Evolutionary conservation across 1,140 invertebrate genomes (phyloP), one percentile per base, ranked within the genome.

Genomic region (Pseudoatta argentina): DNA sequence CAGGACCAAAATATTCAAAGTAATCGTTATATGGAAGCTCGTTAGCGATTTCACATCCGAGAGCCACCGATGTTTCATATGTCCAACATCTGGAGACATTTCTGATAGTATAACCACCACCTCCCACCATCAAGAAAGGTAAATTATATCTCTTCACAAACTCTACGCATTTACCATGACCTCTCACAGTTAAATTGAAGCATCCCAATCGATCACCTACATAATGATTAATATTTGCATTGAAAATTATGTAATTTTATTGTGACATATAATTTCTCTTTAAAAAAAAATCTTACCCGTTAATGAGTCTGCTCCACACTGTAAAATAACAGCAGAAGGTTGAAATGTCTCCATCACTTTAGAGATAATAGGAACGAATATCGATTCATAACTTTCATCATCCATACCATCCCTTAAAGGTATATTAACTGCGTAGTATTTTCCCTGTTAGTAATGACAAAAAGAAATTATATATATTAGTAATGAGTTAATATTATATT

Each of bases 11-110:
- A 94, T 99, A 99, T 94, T 99, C 99, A 96, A 99, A 99, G 94
- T 99, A 99, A 94, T 99, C 99, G 95, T 99, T 99, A 95, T 99
- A 99, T 0, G 99, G 99, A 71, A 99, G 96, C 95, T 99, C 99
- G 96, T 99, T 99, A 7, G 99, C 98, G 86, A 99, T 99, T 95
- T 99, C 99, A 51, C 98, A 97, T 63, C 98, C 98, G 2, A 99
- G 96, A 18, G 99, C 99, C 0, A 99, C 98, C 0, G 98, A 98
- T 3, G 99, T 99, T 94, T 99, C 99, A 90, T 99, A 99, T 0
- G 99, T 99, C 99, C 99, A 99, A 94, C 99, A 99, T 79, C 99
- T 97, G 12, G 99, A 99, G 0, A 99, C 99, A 95, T 99, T 99
- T 85, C 99, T 96, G 88, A 99, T 99, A 30, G 99, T 99, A 92